These are phyloP conservation scores for Perca schrenkii DNA, from an alignment of 2,113 vertebrate genomes.

Conservation along the genomic window DNA sequence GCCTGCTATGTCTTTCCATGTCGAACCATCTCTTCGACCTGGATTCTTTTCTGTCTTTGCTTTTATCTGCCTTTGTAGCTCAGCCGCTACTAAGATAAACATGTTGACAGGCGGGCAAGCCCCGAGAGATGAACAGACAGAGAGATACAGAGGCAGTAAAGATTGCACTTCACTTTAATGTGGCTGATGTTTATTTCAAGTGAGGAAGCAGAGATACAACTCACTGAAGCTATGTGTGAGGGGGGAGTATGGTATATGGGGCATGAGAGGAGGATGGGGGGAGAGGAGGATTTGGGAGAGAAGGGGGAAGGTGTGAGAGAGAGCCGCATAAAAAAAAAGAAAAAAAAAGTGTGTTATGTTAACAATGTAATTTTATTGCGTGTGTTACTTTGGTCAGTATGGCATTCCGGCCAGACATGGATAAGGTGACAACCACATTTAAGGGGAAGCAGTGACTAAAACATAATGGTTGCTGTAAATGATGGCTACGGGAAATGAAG, in stretches of 20 bases:
- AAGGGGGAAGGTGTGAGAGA: background rate
- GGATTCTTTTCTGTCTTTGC: background rate
- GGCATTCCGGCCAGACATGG: background rate
- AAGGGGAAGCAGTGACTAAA: background rate
- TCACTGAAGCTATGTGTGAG: constrained; percentile 9
- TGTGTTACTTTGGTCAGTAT: background rate
- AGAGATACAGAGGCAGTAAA: constrained; percentile 2
- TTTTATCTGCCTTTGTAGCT: background rate
- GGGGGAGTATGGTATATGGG: background rate
- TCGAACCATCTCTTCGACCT: background rate
- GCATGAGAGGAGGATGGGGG: background rate
- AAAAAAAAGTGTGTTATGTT: background rate
- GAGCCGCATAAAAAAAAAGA: background rate
- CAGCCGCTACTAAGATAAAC: background rate
- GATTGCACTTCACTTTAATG: constrained; percentile 4
- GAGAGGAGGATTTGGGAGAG: background rate
- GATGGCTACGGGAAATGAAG: background rate
- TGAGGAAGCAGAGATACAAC: constrained; percentile 27
- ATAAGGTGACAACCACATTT: background rate
- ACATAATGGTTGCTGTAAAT: background rate
- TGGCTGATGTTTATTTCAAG: constrained; percentile 19
- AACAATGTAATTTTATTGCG: background rate
- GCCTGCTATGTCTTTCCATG: background rate
- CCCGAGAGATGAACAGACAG: background rate
- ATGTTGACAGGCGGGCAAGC: background rate